Base-by-base conservation (phyloP, 2,888 invertebrate genomes). In the Scaptomyza parva region DNA sequence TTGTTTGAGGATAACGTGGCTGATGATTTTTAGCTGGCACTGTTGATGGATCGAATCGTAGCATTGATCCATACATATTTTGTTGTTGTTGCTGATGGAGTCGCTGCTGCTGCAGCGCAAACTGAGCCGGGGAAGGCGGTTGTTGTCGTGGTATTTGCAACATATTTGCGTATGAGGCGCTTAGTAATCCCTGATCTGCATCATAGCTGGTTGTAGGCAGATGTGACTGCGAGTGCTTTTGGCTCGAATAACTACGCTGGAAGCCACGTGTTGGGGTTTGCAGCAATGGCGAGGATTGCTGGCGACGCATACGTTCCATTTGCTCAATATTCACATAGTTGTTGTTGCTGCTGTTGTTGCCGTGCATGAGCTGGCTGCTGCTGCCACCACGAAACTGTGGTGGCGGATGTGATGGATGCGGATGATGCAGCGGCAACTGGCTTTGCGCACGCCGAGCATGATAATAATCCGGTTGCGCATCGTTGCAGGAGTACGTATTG, bases 291-390 rank as follows among this genome's bases (percentile, higher is more conserved):
- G 91, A 90, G 3, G 92, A 89, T 68, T 93, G 90, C 54, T 91
- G 90, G 48, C 91, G 90, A 39, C 91, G 89, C 90, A 92, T 90
- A 2, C 93, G 92, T 78, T 93, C 93, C 50, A 93, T 92, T 78
- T 93, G 93, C 83, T 93, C 93, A 22, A 93, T 93, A 72, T 93
- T 93, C 0, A 93, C 93, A 82, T 93, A 93, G 64, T 92, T 92
- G 60, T 89, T 89, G 65, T 84, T 89, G 37, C 39, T 91, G 58
- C 17, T 17, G 28, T 12, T 89, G 62, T 82, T 89, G 22, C 55
- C 66, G 7, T 71, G 82, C 12, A 67, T 64, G 7, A 71, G 17
- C 39, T 86, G 84, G 50, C 64, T 76, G 76, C 85, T 84, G 66
- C 82, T 47, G 18, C 47, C 73, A 47, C 85, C 72, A 39, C 83